These are phyloP conservation scores for Crocuta crocuta DNA, from an alignment of 2,113 vertebrate species.

Conservation along the genomic window DNA sequence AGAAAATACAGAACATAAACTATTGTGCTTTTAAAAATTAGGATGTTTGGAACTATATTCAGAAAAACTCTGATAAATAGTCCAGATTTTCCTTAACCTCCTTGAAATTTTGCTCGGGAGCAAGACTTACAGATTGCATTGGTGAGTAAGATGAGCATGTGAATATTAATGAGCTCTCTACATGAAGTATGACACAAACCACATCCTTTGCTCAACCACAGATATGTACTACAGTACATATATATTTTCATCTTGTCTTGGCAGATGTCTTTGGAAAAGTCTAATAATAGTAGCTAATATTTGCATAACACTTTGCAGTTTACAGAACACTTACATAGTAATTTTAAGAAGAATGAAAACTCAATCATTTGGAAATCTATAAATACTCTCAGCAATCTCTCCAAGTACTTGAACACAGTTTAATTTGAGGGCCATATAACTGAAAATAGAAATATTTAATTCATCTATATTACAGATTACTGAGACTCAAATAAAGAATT, in stretches of 20 bases:
- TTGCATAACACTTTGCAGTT: constrained; percentile 65
- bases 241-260: background rate
- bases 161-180: background rate
- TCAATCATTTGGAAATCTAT: constrained; percentile 53
- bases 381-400: constrained; percentile 57
- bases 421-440: background rate
- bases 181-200: background rate
- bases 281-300: constrained; percentile 57
- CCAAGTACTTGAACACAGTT: background rate
- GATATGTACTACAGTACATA: background rate
- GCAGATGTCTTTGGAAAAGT: background rate
- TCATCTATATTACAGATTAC: background rate
- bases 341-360: constrained; percentile 67
- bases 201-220: background rate
- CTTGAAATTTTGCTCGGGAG: background rate
- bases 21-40: background rate
- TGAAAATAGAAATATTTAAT: constrained; percentile 48
- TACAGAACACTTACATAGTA: constrained; percentile 48
- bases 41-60: background rate
- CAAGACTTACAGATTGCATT: accelerated
- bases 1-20: background rate
- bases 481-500: background rate
- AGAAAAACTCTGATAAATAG: background rate
- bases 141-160: too few species aligned
- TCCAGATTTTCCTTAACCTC: background rate